Conservation (phyloP, 2,797 vertebrate genomes). For the Carapus acus region DNA sequence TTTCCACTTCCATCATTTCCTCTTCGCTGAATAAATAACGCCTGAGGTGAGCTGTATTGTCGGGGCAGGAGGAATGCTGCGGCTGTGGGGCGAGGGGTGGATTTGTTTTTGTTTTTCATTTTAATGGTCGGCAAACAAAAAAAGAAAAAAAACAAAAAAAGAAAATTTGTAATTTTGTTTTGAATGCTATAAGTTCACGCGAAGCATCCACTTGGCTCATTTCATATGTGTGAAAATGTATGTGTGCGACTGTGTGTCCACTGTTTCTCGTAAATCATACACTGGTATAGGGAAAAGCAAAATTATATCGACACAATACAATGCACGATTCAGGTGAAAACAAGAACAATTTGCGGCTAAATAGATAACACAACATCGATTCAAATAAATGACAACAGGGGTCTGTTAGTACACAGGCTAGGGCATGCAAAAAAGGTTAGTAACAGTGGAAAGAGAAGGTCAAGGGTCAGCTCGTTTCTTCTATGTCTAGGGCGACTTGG, state of each 20-base stretch:
- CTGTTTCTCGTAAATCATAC: too few species aligned
- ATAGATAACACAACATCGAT: neutral
- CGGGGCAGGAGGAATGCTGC: constrained; percentile 34
- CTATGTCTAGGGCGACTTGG: constrained; percentile 7
- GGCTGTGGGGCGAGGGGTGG: neutral
- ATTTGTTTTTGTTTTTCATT: constrained; percentile 1
- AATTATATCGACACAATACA: too few species aligned
- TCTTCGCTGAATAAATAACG: constrained; percentile 54
- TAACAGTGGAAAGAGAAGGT: constrained; percentile 38
- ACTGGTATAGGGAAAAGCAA: too few species aligned
- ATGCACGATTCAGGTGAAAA: too few species aligned
- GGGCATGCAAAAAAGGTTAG: constrained; percentile 29
- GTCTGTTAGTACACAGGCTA: constrained; percentile 11
- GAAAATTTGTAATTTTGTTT: too few species aligned
- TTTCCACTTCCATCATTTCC: constrained; percentile 49
- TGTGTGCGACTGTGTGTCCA: too few species aligned
- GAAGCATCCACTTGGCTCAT: too few species aligned
- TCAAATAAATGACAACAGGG: neutral
- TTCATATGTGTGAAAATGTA: too few species aligned
- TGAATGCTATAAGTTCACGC: too few species aligned
- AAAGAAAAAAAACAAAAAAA: too few species aligned
- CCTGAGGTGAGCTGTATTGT: constrained; percentile 36
- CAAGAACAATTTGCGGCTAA: too few species aligned
- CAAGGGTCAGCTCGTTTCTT: constrained; percentile 55
- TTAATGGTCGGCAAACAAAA: constrained; percentile 1